A percentile compares a stretch with the other conserved stretches of the same genome.
Conservation (phyloP, 2,797 vertebrate genomes). For the Aulostomus chinensis region DNA sequence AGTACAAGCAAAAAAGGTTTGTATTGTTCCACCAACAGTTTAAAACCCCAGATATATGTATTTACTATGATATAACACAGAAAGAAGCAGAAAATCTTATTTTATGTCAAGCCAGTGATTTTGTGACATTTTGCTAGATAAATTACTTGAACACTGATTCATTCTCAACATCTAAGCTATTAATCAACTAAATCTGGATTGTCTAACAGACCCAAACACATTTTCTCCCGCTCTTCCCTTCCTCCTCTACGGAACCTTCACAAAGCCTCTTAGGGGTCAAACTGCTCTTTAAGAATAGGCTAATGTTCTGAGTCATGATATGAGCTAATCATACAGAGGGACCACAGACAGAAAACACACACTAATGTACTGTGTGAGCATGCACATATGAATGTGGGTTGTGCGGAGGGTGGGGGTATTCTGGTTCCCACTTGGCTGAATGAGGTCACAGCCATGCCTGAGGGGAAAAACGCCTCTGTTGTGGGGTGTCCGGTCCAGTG, state of each 20-base stretch:
- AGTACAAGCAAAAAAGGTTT: too few species aligned
- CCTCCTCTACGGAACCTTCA: conserved; percentile 11
- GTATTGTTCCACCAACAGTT: too few species aligned
- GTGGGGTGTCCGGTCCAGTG: conserved; percentile 62
- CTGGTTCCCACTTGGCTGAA: conserved; percentile 60
- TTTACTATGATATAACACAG: too few species aligned
- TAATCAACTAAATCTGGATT: not conserved
- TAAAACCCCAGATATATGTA: too few species aligned
- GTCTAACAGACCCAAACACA: too few species aligned
- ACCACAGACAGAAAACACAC: conserved; percentile 33
- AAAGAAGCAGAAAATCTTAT: too few species aligned
- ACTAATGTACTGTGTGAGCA: conserved; percentile 39
- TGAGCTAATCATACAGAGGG: conserved; percentile 23
- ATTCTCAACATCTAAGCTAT: too few species aligned
- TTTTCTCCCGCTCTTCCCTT: not conserved
- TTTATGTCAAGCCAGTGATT: too few species aligned
- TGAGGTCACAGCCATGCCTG: conserved; percentile 74
- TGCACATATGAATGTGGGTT: conserved; percentile 35
- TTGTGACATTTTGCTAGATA: too few species aligned
- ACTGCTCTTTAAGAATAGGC: conserved; percentile 35
- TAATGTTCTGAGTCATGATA: conserved; percentile 33
- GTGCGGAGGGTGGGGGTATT: conserved; percentile 21
- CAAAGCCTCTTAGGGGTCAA: conserved; percentile 21
- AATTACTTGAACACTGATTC: not conserved
- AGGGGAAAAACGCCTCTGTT: conserved; percentile 54